phyloP scores from a whole-genome alignment of 2,113 vertebrate genomes.

The Mustelus asterias region DNA sequence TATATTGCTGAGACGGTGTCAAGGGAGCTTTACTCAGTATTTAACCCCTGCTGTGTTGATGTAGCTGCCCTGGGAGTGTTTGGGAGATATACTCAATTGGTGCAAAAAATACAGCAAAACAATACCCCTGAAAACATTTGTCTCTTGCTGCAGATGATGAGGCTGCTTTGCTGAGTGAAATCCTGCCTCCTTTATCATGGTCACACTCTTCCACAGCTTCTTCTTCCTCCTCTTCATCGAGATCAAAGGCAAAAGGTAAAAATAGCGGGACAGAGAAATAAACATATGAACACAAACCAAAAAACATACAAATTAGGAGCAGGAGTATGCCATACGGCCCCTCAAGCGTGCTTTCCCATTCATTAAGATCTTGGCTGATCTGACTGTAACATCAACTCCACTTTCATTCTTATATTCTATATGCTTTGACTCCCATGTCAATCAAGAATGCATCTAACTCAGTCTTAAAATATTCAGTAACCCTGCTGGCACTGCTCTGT shows the following conservation, averaged over 20 bases:
- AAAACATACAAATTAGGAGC: too few relatives aligned
- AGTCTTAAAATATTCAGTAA: too few relatives aligned
- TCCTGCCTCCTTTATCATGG: conserved; percentile 38
- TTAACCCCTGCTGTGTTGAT: background rate
- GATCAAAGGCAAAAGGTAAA: conserved; percentile 39
- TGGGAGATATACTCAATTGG: background rate
- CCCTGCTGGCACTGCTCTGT: too few relatives aligned
- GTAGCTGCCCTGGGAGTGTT: background rate
- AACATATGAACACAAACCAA: too few relatives aligned
- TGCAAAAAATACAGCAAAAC: background rate
- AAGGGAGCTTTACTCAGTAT: background rate
- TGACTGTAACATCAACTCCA: too few relatives aligned
- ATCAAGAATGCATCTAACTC: too few relatives aligned
- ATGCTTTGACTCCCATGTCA: too few relatives aligned
- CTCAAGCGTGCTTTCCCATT: too few relatives aligned
- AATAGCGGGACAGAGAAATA: background rate
- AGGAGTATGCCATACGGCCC: too few relatives aligned
- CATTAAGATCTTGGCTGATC: too few relatives aligned
- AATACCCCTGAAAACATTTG: background rate
- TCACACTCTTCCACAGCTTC: background rate
- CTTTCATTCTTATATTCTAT: too few relatives aligned
- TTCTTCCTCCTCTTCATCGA: conserved; percentile 33
- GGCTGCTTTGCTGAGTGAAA: conserved; percentile 38
- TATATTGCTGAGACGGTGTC: background rate
- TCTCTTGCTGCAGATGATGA: conserved; percentile 46